Evolutionary conservation across 2,797 vertebrate species (phyloP).

Genomic region (Acridotheres tristis): DNA sequence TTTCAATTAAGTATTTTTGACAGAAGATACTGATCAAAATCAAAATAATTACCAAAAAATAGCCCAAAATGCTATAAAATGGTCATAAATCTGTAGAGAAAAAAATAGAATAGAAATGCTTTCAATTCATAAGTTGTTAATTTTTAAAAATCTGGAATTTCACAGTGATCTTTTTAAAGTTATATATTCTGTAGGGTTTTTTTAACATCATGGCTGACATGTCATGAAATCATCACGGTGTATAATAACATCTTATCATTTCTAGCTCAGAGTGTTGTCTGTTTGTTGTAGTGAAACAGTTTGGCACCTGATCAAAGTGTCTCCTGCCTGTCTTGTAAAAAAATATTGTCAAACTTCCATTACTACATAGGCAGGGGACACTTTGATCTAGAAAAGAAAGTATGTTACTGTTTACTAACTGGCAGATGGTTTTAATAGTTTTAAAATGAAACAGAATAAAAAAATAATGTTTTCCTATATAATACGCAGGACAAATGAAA

Average conservation of each 20-base stretch:
- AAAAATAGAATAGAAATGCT: not conserved
- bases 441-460: conserved; percentile 50
- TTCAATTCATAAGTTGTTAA: not conserved
- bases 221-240: not conserved
- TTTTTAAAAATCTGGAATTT: not conserved
- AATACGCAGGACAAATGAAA: not conserved
- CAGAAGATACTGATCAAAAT: not conserved
- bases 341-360: conserved; percentile 48
- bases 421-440: conserved; percentile 66
- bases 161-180: not conserved
- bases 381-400: conserved; percentile 67
- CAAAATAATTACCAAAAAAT: not conserved
- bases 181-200: not conserved
- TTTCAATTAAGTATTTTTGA: not conserved
- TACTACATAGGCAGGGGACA: conserved; percentile 53
- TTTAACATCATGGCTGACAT: not conserved
- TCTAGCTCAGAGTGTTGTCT: conserved; percentile 52
- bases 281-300: conserved; percentile 53
- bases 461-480: not conserved
- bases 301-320: conserved; percentile 66
- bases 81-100: not conserved
- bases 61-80: not conserved
- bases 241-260: conserved; percentile 54
- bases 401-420: conserved; percentile 62
- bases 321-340: conserved; percentile 57